Evolutionary conservation across 2,888 invertebrate genomes (phyloP).

Genomic region (Calameuta pallipes): DNA sequence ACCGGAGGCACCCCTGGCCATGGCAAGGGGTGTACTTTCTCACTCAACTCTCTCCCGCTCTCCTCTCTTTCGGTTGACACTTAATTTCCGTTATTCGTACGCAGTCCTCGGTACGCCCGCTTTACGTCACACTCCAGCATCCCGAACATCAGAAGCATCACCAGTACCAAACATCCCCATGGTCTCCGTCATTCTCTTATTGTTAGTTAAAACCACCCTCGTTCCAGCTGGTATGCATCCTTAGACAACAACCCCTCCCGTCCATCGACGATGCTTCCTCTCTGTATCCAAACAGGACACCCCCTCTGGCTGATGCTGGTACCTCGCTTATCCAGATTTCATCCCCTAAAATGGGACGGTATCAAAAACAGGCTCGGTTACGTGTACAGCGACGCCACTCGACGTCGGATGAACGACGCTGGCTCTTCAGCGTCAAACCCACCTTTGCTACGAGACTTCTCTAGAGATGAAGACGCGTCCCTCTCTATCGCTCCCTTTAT

Average conservation of each 20-base stretch:
- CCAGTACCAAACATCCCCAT: slow-evolving; percentile 30
- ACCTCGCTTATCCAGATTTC: background rate
- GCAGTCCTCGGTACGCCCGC: slow-evolving; percentile 50
- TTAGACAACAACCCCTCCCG: slow-evolving; percentile 25
- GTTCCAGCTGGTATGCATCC: slow-evolving; percentile 21
- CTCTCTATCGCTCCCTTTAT: background rate
- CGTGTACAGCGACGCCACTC: background rate
- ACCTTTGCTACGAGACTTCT: background rate
- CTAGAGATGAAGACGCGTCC: background rate
- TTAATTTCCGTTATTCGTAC: slow-evolving; percentile 67
- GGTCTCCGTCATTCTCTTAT: slow-evolving; percentile 49
- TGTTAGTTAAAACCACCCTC: slow-evolving; percentile 42
- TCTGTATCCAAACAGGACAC: background rate
- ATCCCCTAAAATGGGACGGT: slow-evolving; percentile 15
- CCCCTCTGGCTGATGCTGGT: slow-evolving; percentile 4
- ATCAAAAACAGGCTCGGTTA: slow-evolving; percentile 19
- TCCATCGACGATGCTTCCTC: slow-evolving; percentile 9
- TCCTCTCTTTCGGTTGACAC: slow-evolving; percentile 61
- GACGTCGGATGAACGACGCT: slow-evolving; percentile 4
- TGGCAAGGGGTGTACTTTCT: slow-evolving; percentile 26
- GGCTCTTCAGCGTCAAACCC: background rate
- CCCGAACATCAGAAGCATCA: slow-evolving; percentile 35
- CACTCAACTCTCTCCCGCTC: slow-evolving; percentile 38
- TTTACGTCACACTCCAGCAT: slow-evolving; percentile 52
- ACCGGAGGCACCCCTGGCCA: slow-evolving; percentile 18